Conservation (phyloP, 2,113 vertebrate species). For the Stegastes partitus region DNA sequence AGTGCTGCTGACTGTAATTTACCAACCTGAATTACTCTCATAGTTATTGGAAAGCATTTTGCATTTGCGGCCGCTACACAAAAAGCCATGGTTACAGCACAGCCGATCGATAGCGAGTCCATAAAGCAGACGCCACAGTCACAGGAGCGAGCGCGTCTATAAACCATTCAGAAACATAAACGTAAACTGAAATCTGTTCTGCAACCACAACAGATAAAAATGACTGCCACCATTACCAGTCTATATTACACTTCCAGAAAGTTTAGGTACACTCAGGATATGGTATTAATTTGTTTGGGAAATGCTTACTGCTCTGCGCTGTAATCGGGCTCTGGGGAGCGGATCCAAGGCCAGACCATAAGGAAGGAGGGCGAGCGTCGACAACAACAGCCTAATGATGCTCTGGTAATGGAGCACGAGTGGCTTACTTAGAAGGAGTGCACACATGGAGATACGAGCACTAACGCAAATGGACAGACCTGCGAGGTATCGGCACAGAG, state of each 20-base stretch:
- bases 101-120: constrained; percentile 53
- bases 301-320: constrained; percentile 75
- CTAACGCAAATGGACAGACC: constrained; percentile 11
- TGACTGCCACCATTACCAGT: constrained; percentile 66
- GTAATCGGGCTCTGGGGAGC: constrained; percentile 66
- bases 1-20: constrained; percentile 63
- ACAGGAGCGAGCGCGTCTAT: constrained; percentile 50
- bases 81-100: constrained; percentile 54
- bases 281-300: constrained; percentile 78
- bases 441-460: constrained; percentile 8
- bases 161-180: constrained; percentile 56
- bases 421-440: constrained; percentile 60
- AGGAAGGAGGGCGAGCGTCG: constrained; percentile 62
- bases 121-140: constrained; percentile 71
- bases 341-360: constrained; percentile 73
- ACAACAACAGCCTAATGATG: constrained; percentile 73
- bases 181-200: constrained; percentile 60
- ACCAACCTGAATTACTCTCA: constrained; percentile 60
- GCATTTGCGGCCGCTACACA: constrained; percentile 54
- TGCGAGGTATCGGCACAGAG: too few species aligned
- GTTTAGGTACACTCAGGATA: constrained; percentile 73
- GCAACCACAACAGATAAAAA: constrained; percentile 57
- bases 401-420: constrained; percentile 71
- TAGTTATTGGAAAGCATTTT: constrained; percentile 70
- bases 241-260: constrained; percentile 80